Evolutionary conservation across 2,113 vertebrate species (phyloP), one percentile per base, ranked within the genome.

Genomic region (Hippocampus comes): DNA sequence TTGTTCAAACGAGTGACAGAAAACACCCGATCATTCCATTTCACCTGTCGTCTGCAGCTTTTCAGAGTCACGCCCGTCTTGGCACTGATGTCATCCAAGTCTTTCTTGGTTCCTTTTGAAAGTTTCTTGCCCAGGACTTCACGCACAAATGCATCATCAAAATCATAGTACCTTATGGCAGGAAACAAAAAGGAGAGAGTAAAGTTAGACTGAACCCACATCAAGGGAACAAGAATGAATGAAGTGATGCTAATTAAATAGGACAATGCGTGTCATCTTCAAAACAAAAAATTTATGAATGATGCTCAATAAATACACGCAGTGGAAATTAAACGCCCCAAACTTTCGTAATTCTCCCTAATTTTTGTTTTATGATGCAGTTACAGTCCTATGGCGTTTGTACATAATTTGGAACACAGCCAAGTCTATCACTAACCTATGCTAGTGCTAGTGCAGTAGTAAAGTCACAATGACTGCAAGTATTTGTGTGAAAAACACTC

Each of bases 71-170:
- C 93, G 48, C 89, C 80, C 0, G 96, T 95, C 82, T 97, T 97
- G 68, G 93, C 83, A 23, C 96, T 92, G 81, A 97, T 92, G 78
- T 97, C 95, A 1, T 97, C 96, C 74, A 97, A 89, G 78, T 97
- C 96, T 82, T 97, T 97, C 87, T 97, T 97, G 63, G 96, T 97
- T 79, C 96, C 96, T 80, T 97, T 97, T 20, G 95, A 97, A 41
- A 97, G 93, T 78, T 97, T 97, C 88, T 97, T 97, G 61, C 96
- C 96, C 80, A 97, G 88, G 20, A 97, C 94, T 78, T 97, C 96
- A 4, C 96, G 93, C 34, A 95, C 95, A 88, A 97, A 96, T 27
- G 87, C 84, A 59, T 94, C 94, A 27, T 97, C 94, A 77, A 97
- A 97, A 15, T 93, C 84, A 46, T 97, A 97, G 76, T 97, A 97